A percentile compares a stretch with the other conserved stretches of the same genome.
Conservation (phyloP, 2,113 vertebrate species). For the Sclerurus mexicanus region DNA sequence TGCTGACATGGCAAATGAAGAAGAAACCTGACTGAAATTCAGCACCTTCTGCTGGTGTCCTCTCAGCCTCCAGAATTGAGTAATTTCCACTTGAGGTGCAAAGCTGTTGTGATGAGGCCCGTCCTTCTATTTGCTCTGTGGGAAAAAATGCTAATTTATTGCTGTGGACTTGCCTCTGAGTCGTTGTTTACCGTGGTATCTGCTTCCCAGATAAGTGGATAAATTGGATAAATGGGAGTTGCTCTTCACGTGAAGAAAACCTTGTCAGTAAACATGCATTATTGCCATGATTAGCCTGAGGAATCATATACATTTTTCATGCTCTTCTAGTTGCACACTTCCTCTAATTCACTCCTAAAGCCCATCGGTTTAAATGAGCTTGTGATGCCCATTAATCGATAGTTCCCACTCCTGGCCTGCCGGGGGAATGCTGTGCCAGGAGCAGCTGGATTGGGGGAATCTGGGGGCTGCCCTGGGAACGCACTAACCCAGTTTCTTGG, state of each 20-base stretch:
- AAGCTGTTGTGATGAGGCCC: background rate
- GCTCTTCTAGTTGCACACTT: background rate
- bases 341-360: conserved; percentile 21
- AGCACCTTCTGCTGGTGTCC: background rate
- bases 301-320: conserved; percentile 45
- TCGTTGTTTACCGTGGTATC: background rate
- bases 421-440: rapidly evolving
- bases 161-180: conserved; percentile 1
- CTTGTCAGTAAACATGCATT: conserved; percentile 49
- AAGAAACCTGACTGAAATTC: background rate
- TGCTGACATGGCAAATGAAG: background rate
- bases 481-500: background rate
- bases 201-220: conserved; percentile 47
- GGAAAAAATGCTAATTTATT: conserved; percentile 9
- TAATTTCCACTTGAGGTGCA: background rate
- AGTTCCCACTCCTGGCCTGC: background rate
- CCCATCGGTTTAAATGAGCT: background rate
- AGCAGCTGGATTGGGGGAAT: rapidly evolving
- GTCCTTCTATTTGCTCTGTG: background rate
- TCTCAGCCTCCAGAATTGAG: background rate
- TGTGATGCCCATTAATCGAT: background rate
- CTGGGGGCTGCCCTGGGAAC: background rate
- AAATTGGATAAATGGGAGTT: conserved; percentile 36
- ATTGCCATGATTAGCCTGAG: conserved; percentile 50
- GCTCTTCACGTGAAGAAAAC: background rate